Conservation (phyloP, 2,797 vertebrate genomes). For the Siniperca obscura region DNA sequence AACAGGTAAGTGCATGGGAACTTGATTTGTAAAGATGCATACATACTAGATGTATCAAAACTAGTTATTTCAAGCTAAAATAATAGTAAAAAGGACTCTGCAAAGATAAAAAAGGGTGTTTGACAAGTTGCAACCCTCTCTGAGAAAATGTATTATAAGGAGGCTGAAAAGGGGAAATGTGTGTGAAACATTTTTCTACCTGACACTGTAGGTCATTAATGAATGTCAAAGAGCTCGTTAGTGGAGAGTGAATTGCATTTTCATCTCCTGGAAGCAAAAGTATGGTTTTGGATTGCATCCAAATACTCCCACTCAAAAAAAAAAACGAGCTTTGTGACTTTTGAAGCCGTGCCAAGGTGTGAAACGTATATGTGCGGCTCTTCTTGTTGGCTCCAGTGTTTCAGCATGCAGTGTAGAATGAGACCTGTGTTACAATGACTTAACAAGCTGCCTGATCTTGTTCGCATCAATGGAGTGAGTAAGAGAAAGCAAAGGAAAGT, state of each 20-base stretch:
- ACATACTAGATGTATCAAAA: not conserved
- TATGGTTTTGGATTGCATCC: constrained; percentile 21
- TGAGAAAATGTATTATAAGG: not conserved
- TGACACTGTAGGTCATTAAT: constrained; percentile 5
- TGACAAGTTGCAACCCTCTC: not conserved
- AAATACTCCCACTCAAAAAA: constrained; percentile 22
- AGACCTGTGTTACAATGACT: not conserved
- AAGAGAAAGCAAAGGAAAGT: not conserved
- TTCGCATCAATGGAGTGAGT: not conserved
- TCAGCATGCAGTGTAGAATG: not conserved
- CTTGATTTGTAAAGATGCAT: not conserved
- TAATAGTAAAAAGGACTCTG: not conserved
- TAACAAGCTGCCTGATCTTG: not conserved
- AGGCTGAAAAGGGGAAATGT: not conserved
- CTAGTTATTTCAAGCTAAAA: not conserved
- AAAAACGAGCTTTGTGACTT: constrained; percentile 16
- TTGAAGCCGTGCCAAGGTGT: constrained; percentile 21
- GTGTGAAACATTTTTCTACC: not conserved
- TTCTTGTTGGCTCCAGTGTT: not conserved
- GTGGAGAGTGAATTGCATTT: constrained; percentile 13
- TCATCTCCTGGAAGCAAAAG: constrained; percentile 34
- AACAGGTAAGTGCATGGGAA: not conserved
- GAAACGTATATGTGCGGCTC: constrained; percentile 6
- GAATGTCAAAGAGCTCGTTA: constrained; percentile 43
- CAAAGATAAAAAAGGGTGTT: not conserved